Base-by-base conservation (phyloP, 2,797 vertebrate species). In the Peromyscus eremicus region DNA sequence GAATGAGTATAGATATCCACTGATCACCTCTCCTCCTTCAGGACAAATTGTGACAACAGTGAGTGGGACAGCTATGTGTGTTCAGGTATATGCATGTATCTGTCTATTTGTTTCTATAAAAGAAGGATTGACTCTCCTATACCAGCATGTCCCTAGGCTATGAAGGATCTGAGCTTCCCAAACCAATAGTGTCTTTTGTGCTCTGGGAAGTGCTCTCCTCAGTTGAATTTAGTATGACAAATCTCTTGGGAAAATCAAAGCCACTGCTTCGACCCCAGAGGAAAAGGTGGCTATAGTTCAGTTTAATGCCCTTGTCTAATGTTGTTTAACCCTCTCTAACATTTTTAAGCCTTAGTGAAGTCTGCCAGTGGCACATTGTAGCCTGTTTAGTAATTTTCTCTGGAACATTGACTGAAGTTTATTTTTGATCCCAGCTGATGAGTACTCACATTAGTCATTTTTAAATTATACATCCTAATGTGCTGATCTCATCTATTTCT, bases 241-340 rank as follows among this genome's bases (percentile, higher is more conserved):
- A 80, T 34, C 94, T 79, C 80, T 80, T 62, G 11, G 60, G 92
- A 97, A 91, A 98, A 95, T 85, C 55, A 97, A 98, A 97, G 71
- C 87, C 64, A 68, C 57, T 52, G 64, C 4, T 8, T 97, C 82
- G 95, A 46, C 1, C 95, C 49, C 68, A 49, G 3, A 94, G 21
- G 68, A 68, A 90, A 92, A 91, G 60, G 83, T 95, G 96, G 91
- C 79, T 46, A 71, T 52, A 57, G 21, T 29, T 97, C 86, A 88
- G 87, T 12, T 96, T 84, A 95, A 10, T 86, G 66, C 75, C 81
- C 34, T 73, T 96, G 88, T 87, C 87, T 97, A 97, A 97, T 86
- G 88, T 96, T 92, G 19, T 11, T 94, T 90, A 64, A 49, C 66
- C 95, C 40, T 81, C 0, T 75, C 34, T 86, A 82, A 37, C 32